A percentile compares a stretch with the other conserved stretches of the same genome.
These are phyloP conservation scores for Catocala nupta DNA, from an alignment of 2,888 invertebrate species.

Conservation along the genomic window DNA sequence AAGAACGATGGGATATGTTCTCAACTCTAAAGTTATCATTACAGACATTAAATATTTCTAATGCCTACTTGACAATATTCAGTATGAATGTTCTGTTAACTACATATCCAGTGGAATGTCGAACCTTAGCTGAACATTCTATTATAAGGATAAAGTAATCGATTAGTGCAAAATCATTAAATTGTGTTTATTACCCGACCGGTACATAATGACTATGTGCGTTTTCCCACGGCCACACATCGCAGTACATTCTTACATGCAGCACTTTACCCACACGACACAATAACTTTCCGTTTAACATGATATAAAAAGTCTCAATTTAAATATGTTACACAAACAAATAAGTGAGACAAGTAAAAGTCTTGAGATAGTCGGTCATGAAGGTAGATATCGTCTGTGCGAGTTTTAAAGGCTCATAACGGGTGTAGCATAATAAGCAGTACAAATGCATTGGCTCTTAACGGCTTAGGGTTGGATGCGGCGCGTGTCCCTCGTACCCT, in stretches of 20 bases:
- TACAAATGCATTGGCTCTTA: slow-evolving; percentile 58
- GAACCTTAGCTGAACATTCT: not conserved
- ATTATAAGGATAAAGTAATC: slow-evolving; percentile 5
- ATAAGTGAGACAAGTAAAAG: slow-evolving; percentile 11
- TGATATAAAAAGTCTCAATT: no score
- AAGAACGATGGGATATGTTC: no score
- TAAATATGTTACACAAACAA: not conserved
- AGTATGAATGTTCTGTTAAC: no score
- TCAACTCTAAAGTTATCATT: no score
- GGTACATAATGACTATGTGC: not conserved
- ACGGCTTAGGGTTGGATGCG: slow-evolving; percentile 62
- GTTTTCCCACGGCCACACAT: slow-evolving; percentile 31
- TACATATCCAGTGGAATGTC: no score
- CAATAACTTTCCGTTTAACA: no score
- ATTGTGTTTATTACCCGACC: not conserved
- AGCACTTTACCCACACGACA: no score
- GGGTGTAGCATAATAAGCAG: slow-evolving; percentile 56
- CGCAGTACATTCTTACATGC: not conserved
- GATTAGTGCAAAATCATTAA: slow-evolving; percentile 12
- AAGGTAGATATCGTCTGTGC: slow-evolving; percentile 27
- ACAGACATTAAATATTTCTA: no score
- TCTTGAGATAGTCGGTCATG: slow-evolving; percentile 20
- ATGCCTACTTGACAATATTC: no score
- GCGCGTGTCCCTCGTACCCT: slow-evolving; percentile 70
- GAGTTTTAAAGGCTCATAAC: slow-evolving; percentile 42